A percentile compares a stretch with the other conserved stretches of the same genome.
These are phyloP conservation scores for Salarias fasciatus DNA, from an alignment of 2,797 vertebrate species.

Conservation along the genomic window DNA sequence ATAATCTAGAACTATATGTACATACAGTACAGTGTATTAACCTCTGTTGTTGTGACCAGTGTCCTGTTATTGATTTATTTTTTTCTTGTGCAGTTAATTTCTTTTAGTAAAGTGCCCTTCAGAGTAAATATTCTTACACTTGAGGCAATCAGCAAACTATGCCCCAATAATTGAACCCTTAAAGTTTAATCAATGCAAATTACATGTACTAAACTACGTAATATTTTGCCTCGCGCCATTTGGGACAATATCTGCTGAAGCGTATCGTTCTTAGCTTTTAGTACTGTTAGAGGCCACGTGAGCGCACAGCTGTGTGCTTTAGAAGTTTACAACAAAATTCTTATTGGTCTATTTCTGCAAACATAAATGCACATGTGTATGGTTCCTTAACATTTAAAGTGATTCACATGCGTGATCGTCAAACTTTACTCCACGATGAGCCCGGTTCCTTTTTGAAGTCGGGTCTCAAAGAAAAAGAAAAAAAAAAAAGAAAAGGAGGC, in stretches of 20 bases:
- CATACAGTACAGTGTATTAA: not conserved
- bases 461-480: slow-evolving; percentile 76
- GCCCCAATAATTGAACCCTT: slow-evolving; percentile 65
- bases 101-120: slow-evolving; percentile 78
- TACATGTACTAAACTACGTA: slow-evolving; percentile 68
- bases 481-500: slow-evolving; percentile 66
- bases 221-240: slow-evolving; percentile 54
- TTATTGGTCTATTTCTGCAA: slow-evolving; percentile 24
- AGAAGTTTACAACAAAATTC: slow-evolving; percentile 15
- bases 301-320: slow-evolving; percentile 13
- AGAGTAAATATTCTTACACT: slow-evolving; percentile 76
- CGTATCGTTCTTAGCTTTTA: slow-evolving; percentile 23
- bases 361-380: slow-evolving; percentile 17
- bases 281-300: slow-evolving; percentile 20
- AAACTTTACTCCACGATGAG: slow-evolving; percentile 73
- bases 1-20: too few species aligned
- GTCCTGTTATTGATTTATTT: slow-evolving; percentile 61
- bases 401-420: slow-evolving; percentile 68
- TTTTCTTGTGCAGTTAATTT: slow-evolving; percentile 72
- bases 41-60: not conserved
- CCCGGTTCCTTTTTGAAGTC: slow-evolving; percentile 88
- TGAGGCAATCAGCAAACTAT: slow-evolving; percentile 75
- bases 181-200: slow-evolving; percentile 85
- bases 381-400: slow-evolving; percentile 43
- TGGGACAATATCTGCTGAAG: slow-evolving; percentile 38